Evolutionary conservation across 2,888 invertebrate species (phyloP).

Genomic region (Limnephilus rhombicus): DNA sequence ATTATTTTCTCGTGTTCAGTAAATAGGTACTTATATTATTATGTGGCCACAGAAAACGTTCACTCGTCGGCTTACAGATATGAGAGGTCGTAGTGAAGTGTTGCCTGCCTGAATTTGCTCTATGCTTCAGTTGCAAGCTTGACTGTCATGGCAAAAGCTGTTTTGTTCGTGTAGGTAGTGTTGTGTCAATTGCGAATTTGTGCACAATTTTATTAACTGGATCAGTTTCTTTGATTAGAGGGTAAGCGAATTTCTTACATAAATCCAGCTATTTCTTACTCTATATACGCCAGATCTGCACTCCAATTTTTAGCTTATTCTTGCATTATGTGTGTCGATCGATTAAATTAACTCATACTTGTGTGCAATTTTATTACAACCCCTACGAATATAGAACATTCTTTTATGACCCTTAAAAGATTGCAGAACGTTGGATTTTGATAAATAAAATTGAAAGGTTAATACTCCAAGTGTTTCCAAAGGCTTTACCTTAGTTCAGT

Average conservation of each 20-base stretch:
- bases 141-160: slow-evolving; percentile 63
- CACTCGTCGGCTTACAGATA: no score
- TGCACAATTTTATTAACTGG: slow-evolving; percentile 48
- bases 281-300: not conserved
- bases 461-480: not conserved
- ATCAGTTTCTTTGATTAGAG: slow-evolving; percentile 48
- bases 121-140: slow-evolving; percentile 57
- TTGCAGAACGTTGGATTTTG: slow-evolving; percentile 3
- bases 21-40: no score
- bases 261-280: slow-evolving; percentile 8
- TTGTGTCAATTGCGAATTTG: slow-evolving; percentile 52
- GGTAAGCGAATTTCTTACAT: slow-evolving; percentile 47
- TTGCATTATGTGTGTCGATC: slow-evolving; percentile 60
- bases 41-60: no score
- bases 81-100: not conserved
- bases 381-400: slow-evolving; percentile 47
- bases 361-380: slow-evolving; percentile 56
- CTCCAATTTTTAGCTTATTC: slow-evolving; percentile 3
- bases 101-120: slow-evolving; percentile 32
- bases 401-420: not conserved
- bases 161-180: slow-evolving; percentile 56
- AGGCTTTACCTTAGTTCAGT: not conserved
- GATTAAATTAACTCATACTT: slow-evolving; percentile 58
- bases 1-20: no score
- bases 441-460: not conserved